Percentiles rank a stretch among this genome's conserved stretches.
These are phyloP conservation scores for Aplocera efformata DNA, from an alignment of 2,888 invertebrate genomes.

Conservation along the genomic window DNA sequence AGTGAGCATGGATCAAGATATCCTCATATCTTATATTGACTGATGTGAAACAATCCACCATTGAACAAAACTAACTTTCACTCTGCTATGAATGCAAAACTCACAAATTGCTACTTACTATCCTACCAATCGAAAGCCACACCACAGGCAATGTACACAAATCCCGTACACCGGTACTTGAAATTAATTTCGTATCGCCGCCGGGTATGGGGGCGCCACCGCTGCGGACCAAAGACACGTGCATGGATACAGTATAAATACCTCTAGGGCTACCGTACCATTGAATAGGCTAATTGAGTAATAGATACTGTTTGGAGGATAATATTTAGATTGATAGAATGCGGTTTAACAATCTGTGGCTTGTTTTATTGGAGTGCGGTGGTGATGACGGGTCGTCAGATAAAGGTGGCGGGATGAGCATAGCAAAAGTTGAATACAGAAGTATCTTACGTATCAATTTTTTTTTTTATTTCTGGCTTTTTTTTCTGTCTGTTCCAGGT, in stretches of 20 bases:
- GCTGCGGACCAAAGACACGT: constrained; percentile 51
- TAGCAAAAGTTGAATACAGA: no score
- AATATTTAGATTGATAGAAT: constrained; percentile 1
- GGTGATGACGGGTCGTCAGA: not conserved
- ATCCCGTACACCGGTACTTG: constrained; percentile 55
- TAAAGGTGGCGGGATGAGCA: not conserved
- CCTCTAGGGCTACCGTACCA: constrained; percentile 19
- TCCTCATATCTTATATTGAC: no score
- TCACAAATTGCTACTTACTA: constrained; percentile 34
- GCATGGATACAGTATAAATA: constrained; percentile 35
- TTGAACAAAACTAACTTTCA: not conserved
- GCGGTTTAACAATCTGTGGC: no score
- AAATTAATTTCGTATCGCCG: constrained; percentile 77
- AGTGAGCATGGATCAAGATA: no score
- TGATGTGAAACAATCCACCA: no score
- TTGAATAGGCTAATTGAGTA: constrained; percentile 30
- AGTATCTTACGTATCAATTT: no score
- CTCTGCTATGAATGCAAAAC: not conserved
- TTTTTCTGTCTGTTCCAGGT: no score
- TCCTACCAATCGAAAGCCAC: constrained; percentile 33
- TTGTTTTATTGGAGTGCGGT: not conserved
- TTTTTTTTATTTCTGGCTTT: no score
- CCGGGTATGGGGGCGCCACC: constrained; percentile 35
- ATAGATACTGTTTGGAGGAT: constrained; percentile 10
- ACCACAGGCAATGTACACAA: constrained; percentile 64